A percentile compares a stretch with the other conserved stretches of the same genome.
Conservation (phyloP, 2,888 invertebrate species). For the Glomeris marginata region DNA sequence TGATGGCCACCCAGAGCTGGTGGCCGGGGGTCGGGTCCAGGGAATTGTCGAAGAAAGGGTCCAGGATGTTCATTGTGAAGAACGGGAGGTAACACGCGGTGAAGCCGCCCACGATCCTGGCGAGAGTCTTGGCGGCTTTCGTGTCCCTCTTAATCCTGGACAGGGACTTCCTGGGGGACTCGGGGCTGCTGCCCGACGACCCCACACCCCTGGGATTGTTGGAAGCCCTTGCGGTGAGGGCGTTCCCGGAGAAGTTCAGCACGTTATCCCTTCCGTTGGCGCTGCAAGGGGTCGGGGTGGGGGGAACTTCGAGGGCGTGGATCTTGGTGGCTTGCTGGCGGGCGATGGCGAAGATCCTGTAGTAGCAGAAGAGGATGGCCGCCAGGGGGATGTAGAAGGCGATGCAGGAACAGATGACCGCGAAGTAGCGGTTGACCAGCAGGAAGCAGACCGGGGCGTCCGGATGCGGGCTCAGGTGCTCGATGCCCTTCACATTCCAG, state of each 20-base stretch:
- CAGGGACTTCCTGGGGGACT: slow-evolving; percentile 26
- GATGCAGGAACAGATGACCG: slow-evolving; percentile 51
- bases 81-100: slow-evolving; percentile 95
- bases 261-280: too few relatives aligned
- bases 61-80: slow-evolving; percentile 83
- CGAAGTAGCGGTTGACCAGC: slow-evolving; percentile 56
- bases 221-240: too few relatives aligned
- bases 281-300: neutral
- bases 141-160: slow-evolving; percentile 63
- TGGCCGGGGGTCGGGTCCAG: slow-evolving; percentile 48
- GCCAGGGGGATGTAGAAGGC: slow-evolving; percentile 94
- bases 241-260: too few relatives aligned
- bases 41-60: slow-evolving; percentile 77
- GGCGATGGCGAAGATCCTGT: slow-evolving; percentile 60
- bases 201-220: slow-evolving; percentile 3
- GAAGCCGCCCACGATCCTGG: slow-evolving; percentile 93
- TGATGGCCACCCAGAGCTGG: slow-evolving; percentile 66
- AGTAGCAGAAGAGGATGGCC: slow-evolving; percentile 96
- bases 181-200: neutral
- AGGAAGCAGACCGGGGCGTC: slow-evolving; percentile 61
- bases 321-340: slow-evolving; percentile 13
- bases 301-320: slow-evolving; percentile 8
- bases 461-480: slow-evolving; percentile 14
- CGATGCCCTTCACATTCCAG: slow-evolving; percentile 45
- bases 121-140: slow-evolving; percentile 90